Base-by-base conservation (phyloP, 2,113 vertebrate genomes). In the Tilapia sparmanii region DNA sequence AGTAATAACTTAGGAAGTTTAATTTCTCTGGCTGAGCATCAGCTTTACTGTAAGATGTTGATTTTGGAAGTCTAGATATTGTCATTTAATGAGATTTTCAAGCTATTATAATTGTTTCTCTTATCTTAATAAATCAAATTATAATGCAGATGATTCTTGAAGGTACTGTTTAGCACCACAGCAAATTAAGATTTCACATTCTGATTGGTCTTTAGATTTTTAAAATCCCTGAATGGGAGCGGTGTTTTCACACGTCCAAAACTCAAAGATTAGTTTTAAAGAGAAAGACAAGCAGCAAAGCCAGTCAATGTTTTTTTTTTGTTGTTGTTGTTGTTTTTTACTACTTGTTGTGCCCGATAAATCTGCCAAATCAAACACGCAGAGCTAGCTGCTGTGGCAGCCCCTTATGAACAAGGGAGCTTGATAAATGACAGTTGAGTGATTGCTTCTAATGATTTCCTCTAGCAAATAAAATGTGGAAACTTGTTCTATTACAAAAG, bases 241-340 rank as follows among this genome's bases (percentile, higher is more conserved):
- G 1, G 40, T 29, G 24, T 5, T 76, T 8, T 76, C 42, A 31
- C 10, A 50, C 0, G 0, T 4, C 40, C 24, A 76, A 31, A 50
- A 47, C 24, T 11, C 24, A 31, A 50, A 50, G 40, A 76, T 50
- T 11, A 1, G 24, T 76, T 31, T 76, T 29, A 76, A 45, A 66
- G 22, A 29, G 16, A 78, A 0, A 50, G 15, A 31, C 24, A 76
- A 7, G 24, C 71, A 3, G 10, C 71, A 29, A 29, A 47, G 16
- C 40, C 40, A 18, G 40, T 76, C 68, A 29, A 2, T 7, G 4
- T 0, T 12, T 45, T 8, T 16, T 5, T 12, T 19, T 13, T 6
- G 2, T 9, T 2, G 16, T 66, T 4, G 1, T 45, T 42, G 16
- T 35, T 35, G 1, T n/a, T 71, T 26, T 26, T 45, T 45, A 45